Evolutionary conservation across 2,113 vertebrate species (phyloP), one percentile per base, ranked within the genome.

Genomic region (Cyphomyrus discorhynchus): DNA sequence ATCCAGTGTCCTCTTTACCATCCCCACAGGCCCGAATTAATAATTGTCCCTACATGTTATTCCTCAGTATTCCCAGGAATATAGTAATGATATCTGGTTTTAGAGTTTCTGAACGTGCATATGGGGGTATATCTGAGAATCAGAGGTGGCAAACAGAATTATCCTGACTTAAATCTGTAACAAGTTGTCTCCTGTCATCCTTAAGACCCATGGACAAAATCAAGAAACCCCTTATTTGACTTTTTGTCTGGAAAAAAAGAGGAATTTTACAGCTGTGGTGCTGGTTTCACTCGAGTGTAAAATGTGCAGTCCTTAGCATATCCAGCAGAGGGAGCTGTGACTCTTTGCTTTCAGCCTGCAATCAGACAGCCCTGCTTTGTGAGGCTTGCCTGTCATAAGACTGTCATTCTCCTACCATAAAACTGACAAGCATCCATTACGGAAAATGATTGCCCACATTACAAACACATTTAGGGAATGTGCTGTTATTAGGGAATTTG

Each of bases 361-460:
- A 66, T 53, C 27, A 13, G 31, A 85, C 46, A 52, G 53, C 50
- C 56, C 49, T 88, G 91, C 92, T 93, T 92, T 92, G 92, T 92
- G 92, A 93, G 93, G 93, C 94, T 93, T 89, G 90, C 94, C 93
- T 95, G 95, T 95, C 95, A 95, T 91, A 93, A 95, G 93, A 94
- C 94, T 93, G 95, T 96, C 95, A 95, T 96, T 95, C 95, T 94
- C 93, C 93, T 89, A 92, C 95, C 93, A 96, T 96, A 96, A 96
- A 96, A 94, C 94, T 96, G 96, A 96, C 96, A 96, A 96, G 96
- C 95, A 95, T 96, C 95, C 95, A 96, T 96, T 96, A 96, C 95
- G 94, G 94, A 95, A 96, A 96, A 96, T 96, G 96, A 96, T 96
- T 95, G 95, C 95, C 94, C 95, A 96, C 95, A 96, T 96, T 96